A percentile compares a stretch with the other conserved stretches of the same genome.
Evolutionary conservation across 2,888 invertebrate species (phyloP).

Genomic region (Heliconius cydno): DNA sequence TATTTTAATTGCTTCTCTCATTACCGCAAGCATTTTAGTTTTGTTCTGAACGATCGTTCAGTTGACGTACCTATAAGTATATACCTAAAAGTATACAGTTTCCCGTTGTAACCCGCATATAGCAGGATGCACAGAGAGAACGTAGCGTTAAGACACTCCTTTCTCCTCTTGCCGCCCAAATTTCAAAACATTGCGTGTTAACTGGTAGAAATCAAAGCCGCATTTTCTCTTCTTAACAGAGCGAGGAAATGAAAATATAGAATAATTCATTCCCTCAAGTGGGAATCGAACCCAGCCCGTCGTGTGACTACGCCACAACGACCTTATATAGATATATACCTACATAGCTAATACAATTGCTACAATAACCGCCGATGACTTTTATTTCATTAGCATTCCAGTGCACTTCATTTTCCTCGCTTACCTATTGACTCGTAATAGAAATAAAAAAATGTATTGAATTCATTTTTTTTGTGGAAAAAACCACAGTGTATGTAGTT

Average conservation of each 20-base stretch:
- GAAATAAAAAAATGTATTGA: background rate
- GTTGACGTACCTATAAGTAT: background rate
- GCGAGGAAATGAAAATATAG: background rate
- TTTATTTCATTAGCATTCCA: conserved; percentile 29
- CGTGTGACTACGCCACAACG: background rate
- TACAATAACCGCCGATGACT: conserved; percentile 25
- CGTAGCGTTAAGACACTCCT: background rate
- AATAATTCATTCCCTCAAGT: background rate
- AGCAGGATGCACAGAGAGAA: background rate
- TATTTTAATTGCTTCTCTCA: conserved; percentile 45
- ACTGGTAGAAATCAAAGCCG: background rate
- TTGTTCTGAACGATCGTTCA: conserved; percentile 19
- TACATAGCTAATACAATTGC: background rate
- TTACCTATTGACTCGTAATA: background rate
- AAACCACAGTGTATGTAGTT: too few relatives aligned
- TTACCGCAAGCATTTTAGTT: conserved; percentile 38
- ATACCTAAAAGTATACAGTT: background rate
- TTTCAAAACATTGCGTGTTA: background rate
- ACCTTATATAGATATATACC: background rate
- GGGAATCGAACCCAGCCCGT: background rate
- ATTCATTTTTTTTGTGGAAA: conserved; percentile 4
- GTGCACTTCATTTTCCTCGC: conserved; percentile 2
- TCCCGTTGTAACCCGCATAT: background rate
- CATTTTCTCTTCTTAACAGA: background rate
- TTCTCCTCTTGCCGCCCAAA: background rate